A percentile compares a stretch with the other conserved stretches of the same genome.
Conservation (phyloP, 2,113 vertebrate species). For the Python bivittatus region DNA sequence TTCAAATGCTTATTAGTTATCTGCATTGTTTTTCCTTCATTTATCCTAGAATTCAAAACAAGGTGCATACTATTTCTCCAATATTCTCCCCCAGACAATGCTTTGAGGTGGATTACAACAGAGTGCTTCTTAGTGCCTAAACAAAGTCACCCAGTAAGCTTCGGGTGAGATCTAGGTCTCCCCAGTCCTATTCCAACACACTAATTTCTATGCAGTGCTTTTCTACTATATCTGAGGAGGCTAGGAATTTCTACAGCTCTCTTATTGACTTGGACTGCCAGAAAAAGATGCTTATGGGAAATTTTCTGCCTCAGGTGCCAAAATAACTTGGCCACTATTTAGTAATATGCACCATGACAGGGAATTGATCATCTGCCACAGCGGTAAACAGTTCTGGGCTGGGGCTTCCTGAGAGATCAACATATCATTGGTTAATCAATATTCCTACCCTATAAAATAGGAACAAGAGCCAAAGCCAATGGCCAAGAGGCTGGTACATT, state of each 20-base stretch:
- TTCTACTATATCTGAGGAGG: not conserved
- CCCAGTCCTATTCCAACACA: not conserved
- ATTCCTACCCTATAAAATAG: not conserved
- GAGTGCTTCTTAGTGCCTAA: not conserved
- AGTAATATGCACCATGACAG: not conserved
- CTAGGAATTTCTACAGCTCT: not conserved
- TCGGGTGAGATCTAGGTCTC: not conserved
- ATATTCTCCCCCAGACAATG: not conserved
- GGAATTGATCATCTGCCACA: not conserved
- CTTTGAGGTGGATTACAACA: not conserved
- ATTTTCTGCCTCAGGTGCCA: not conserved
- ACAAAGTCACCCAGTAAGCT: not conserved
- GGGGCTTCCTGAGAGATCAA: not conserved
- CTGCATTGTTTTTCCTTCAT: not conserved
- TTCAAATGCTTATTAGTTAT: not conserved
- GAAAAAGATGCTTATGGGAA: not conserved
- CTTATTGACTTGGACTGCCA: not conserved
- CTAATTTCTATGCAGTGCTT: not conserved
- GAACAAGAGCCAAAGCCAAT: not conserved
- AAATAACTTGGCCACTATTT: not conserved
- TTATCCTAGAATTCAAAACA: not conserved
- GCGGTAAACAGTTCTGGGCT: not conserved
- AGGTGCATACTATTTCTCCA: not conserved
- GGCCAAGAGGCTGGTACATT: not conserved
- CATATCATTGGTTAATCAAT: not conserved